Evolutionary conservation across 2,113 vertebrate genomes (phyloP), one percentile per base, ranked within the genome.

Genomic region (Pontoporia blainvillei): DNA sequence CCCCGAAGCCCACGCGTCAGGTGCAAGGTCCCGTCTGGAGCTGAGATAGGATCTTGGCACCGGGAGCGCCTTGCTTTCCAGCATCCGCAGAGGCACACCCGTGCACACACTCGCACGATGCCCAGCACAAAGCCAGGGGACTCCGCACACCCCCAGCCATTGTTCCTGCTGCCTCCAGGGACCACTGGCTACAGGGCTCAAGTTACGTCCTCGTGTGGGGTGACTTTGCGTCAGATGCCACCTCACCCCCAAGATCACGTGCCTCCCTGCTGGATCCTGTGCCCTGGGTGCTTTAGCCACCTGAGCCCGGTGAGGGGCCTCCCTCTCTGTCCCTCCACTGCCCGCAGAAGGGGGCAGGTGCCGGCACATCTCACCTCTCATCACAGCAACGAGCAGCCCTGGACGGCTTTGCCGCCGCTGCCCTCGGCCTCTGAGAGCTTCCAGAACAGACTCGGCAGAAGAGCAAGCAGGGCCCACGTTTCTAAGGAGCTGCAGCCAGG

Each of bases 181-280:
- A 49, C 90, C 69, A 69, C 87, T 83, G 73, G 72, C 94, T 59
- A 79, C 79, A 90, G 95, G 69, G 57, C 85, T 88, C 84, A 5
- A 11, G 79, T 75, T 39, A n/a, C 41, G 2, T 83, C 49, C 61
- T 57, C 54, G 1, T 1, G n/a, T 1, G 44, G 36, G 54, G 36
- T 46, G 49, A 59, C 94, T 46, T 21, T 57, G 61, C 7, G 1
- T 88, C 76, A 59, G 76, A 29, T 34, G 78, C 36, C 61, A 34
- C 57, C n/a, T 25, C 44, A 13, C 73, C 20, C 52, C 15, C 29
- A 52, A 67, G 9, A 41, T 52, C 78, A 82, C 36, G 52, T 66
- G 67, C 25, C 82, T 76, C 57, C 3, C 82, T 15, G 23, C 44
- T 31, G 79, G 83, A 29, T 59, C 39, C 64, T 3, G 3, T 20